phyloP scores from a whole-genome alignment of 92 coral and sea anemone species.

The Nematostella vectensis region DNA sequence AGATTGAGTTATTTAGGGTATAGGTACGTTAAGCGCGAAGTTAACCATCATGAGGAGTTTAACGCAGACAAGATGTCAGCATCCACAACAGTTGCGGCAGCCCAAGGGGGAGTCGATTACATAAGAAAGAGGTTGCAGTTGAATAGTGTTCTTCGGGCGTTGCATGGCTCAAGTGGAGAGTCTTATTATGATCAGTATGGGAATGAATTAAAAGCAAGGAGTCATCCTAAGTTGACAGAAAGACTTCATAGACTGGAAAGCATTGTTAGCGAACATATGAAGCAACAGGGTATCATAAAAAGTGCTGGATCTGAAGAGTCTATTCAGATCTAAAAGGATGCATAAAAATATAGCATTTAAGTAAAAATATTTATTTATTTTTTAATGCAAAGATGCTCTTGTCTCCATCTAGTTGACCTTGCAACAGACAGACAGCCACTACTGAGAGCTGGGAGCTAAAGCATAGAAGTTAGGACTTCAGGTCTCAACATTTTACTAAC shows the following conservation, averaged over 20 bases:
- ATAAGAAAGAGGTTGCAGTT: conserved; percentile 57
- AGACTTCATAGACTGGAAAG: conserved; percentile 40
- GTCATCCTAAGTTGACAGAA: conserved; percentile 54
- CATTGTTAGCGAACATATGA: conserved; percentile 25
- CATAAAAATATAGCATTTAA: too few relatives aligned
- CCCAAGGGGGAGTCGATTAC: conserved; percentile 57
- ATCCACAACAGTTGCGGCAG: conserved; percentile 34
- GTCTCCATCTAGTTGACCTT: too few relatives aligned
- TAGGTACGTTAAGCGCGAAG: conserved; percentile 23
- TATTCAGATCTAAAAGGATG: too few relatives aligned
- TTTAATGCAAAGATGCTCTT: too few relatives aligned
- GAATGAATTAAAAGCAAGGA: conserved; percentile 41
- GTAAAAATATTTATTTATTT: too few relatives aligned
- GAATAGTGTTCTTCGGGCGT: conserved; percentile 46
- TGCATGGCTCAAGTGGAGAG: conserved; percentile 55
- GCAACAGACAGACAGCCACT: too few relatives aligned
- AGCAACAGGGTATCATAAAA: conserved; percentile 4
- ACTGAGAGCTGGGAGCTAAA: too few relatives aligned
- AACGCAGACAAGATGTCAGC: conserved; percentile 61
- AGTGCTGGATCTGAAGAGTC: too few relatives aligned
- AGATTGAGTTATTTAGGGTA: conserved; percentile 59
- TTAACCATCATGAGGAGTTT: conserved; percentile 49
- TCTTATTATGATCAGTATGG: conserved; percentile 61
- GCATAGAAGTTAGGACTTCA: too few relatives aligned
- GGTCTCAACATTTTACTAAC: too few relatives aligned